Evolutionary conservation across 23 tunicate genomes (phyloP).

Genomic region (Ciona savignyi): DNA sequence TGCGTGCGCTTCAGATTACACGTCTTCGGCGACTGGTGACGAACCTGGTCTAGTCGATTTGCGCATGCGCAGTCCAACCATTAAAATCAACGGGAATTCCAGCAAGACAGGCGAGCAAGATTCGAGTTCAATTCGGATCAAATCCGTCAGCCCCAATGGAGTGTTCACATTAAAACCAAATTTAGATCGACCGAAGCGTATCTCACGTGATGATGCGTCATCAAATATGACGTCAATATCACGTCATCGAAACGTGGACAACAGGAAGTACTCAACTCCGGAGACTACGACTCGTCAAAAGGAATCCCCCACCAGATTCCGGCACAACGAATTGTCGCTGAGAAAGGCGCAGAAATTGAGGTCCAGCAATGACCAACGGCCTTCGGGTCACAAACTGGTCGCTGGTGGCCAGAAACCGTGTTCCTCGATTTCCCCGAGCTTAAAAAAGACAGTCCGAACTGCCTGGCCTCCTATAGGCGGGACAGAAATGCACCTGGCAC

Average conservation of each 20-base stretch:
- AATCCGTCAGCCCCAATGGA: not conserved
- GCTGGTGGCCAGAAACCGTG: not conserved
- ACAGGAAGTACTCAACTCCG: not conserved
- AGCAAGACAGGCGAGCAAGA: too few species aligned
- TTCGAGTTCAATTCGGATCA: too few species aligned
- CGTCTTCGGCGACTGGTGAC: not conserved
- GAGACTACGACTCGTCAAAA: not conserved
- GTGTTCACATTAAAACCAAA: not conserved
- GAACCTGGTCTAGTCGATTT: not conserved
- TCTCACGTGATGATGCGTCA: not conserved
- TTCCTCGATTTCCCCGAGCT: not conserved
- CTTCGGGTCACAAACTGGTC: not conserved
- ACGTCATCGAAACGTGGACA: not conserved
- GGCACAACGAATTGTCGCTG: not conserved
- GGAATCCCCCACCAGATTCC: not conserved
- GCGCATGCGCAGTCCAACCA: not conserved
- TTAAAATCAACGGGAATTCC: not conserved
- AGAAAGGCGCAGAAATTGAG: not conserved
- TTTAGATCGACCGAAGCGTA: not conserved
- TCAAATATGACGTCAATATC: not conserved
- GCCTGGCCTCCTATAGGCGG: slow-evolving; percentile 5
- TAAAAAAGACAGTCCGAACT: slow-evolving; percentile 3
- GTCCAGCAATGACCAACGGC: not conserved
- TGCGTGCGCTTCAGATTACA: not conserved
- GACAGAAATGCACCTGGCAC: not conserved